Base-by-base conservation (phyloP, 2,888 invertebrate genomes). In the Spialia ferax region DNA sequence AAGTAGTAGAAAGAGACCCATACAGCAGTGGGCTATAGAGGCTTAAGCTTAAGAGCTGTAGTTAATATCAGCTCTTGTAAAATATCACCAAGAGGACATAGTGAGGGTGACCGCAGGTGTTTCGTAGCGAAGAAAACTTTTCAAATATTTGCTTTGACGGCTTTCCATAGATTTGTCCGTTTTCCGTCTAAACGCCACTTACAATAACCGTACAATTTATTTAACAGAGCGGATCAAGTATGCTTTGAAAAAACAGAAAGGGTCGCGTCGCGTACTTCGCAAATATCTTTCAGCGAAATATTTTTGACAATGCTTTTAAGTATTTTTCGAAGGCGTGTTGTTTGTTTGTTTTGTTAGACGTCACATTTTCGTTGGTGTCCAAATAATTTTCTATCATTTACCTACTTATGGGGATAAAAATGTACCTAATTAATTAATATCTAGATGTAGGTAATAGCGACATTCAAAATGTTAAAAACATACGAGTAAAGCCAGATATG, bases 91-190 rank as follows among this genome's bases (percentile, higher is more conserved):
- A 87, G 86, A 88, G 89, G 90, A 89, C 89, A 89, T 73, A 78
- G 76, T 72, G 79, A 83, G 85, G 84, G 85, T 83, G 88, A 90
- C 92, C 91, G 83, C 93, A 93, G 91, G 91, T 93, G 93, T 84
- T 79, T 79, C 74, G 74, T 75, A 74, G 76, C 73, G 76, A 74
- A 80, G 78, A 15, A 61, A 88, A 92, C 89, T 90, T 91, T 86
- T 85, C 92, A 93, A 93, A 93, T 88, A 91, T 93, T 93, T 93
- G 91, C 91, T 84, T 83, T 84, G 76, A 82, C 82, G 81, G 85
- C 83, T 87, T 89, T 89, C 82, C 85, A 80, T 86, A 83, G 87
- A 88, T 91, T 90, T 88, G 79, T 81, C 77, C 82, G 77, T 83
- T 85, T 80, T 81, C 80, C 79, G 84, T 80, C 80, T 74, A 78